These are phyloP conservation scores for Caenorhabditis latens DNA, from an alignment of 1,140 invertebrate genomes.

Conservation along the genomic window DNA sequence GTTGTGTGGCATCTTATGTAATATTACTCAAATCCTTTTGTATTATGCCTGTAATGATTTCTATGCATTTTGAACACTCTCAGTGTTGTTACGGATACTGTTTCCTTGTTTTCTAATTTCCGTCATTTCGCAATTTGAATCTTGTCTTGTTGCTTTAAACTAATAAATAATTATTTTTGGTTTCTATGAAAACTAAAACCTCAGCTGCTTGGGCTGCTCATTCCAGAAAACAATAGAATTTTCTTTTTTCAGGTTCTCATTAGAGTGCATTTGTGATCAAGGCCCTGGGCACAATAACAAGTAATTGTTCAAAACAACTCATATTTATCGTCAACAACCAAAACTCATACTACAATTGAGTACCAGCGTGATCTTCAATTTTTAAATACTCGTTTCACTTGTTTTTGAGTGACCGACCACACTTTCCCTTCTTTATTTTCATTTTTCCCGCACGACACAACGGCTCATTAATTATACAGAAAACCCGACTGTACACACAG, in stretches of 20 bases:
- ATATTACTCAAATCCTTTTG: background rate
- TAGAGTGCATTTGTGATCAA: too few species aligned
- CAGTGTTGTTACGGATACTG: background rate
- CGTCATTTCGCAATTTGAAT: background rate
- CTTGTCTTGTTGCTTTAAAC: slow-evolving; percentile 28
- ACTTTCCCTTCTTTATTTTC: background rate
- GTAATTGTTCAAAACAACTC: background rate
- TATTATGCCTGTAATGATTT: background rate
- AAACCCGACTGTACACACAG: background rate
- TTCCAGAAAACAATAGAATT: too few species aligned
- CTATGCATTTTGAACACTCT: background rate
- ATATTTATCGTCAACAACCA: background rate
- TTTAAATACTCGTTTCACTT: background rate
- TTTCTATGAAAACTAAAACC: too few species aligned
- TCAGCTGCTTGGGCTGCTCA: too few species aligned
- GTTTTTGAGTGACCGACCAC: background rate
- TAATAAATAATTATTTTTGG: background rate
- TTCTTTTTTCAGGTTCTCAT: too few species aligned
- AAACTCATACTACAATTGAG: background rate
- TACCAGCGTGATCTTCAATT: background rate
- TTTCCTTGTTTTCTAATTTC: background rate
- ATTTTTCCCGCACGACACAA: background rate
- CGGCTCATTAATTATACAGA: background rate
- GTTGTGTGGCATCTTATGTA: slow-evolving; percentile 2
- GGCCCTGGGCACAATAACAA: too few species aligned